A percentile compares a stretch with the other conserved stretches of the same genome.
These are phyloP conservation scores for Perognathus longimembris DNA, from an alignment of 2,113 vertebrate species.

Conservation along the genomic window DNA sequence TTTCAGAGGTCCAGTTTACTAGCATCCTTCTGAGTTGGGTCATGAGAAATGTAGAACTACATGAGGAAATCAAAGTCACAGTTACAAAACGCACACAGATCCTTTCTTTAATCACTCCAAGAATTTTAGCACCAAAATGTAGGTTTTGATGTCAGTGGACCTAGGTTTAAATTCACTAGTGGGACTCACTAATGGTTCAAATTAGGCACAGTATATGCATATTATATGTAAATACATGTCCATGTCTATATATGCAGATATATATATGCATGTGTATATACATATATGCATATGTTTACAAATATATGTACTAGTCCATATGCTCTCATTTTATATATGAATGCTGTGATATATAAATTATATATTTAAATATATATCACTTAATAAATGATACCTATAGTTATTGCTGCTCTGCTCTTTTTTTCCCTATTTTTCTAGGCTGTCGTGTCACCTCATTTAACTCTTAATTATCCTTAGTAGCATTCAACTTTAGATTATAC, in stretches of 20 bases:
- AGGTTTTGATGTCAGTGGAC: not conserved
- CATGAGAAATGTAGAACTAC: not conserved
- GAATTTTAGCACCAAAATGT: not conserved
- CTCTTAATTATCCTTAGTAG: not conserved
- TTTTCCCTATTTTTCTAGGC: not conserved
- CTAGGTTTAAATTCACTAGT: not conserved
- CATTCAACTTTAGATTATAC: not conserved
- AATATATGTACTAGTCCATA: too few species aligned
- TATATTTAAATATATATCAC: too few species aligned
- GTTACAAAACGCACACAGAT: not conserved
- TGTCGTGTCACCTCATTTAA: not conserved
- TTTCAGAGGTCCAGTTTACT: not conserved
- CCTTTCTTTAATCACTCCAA: not conserved
- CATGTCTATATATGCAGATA: too few species aligned
- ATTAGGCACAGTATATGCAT: not conserved
- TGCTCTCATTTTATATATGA: too few species aligned
- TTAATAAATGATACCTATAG: not conserved
- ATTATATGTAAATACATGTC: too few species aligned
- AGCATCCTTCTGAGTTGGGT: not conserved
- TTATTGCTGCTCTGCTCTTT: not conserved
- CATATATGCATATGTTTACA: too few species aligned
- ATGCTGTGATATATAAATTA: too few species aligned
- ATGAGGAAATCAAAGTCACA: not conserved
- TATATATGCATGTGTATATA: too few species aligned
- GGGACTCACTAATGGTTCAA: not conserved